Evolutionary conservation across 1,140 invertebrate genomes (phyloP).

Genomic region (Drosophila oshimai): DNA sequence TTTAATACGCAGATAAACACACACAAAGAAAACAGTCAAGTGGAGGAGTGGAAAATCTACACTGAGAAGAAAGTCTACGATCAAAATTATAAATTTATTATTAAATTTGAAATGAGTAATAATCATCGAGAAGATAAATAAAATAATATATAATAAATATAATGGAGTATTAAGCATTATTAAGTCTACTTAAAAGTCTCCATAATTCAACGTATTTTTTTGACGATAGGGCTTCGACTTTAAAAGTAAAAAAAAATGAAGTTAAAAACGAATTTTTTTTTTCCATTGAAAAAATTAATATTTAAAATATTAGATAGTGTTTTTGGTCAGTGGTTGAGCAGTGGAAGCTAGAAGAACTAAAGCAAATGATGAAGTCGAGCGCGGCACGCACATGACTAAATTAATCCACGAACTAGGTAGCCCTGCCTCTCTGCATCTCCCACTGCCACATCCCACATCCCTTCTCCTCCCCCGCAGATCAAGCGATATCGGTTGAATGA

Average conservation of each 20-base stretch:
- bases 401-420: constrained; percentile 55
- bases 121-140: too few species aligned
- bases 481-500: constrained; percentile 67
- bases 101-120: too few species aligned
- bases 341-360: constrained; percentile 11
- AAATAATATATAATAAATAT: not conserved
- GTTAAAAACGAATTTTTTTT: too few species aligned
- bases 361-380: constrained; percentile 54
- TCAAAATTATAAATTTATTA: not conserved
- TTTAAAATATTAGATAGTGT: not conserved
- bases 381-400: constrained; percentile 68
- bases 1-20: constrained; percentile 79
- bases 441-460: too few species aligned
- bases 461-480: constrained; percentile 35
- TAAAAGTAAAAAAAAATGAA: too few species aligned
- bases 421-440: not conserved
- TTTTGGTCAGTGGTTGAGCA: not conserved
- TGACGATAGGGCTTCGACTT: too few species aligned
- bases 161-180: not conserved
- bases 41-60: constrained; percentile 8
- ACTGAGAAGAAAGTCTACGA: not conserved
- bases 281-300: not conserved
- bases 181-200: too few species aligned
- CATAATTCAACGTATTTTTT: too few species aligned
- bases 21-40: constrained; percentile 41